Evolutionary conservation across 2,113 vertebrate species (phyloP).

Genomic region (Varanus komodoensis): DNA sequence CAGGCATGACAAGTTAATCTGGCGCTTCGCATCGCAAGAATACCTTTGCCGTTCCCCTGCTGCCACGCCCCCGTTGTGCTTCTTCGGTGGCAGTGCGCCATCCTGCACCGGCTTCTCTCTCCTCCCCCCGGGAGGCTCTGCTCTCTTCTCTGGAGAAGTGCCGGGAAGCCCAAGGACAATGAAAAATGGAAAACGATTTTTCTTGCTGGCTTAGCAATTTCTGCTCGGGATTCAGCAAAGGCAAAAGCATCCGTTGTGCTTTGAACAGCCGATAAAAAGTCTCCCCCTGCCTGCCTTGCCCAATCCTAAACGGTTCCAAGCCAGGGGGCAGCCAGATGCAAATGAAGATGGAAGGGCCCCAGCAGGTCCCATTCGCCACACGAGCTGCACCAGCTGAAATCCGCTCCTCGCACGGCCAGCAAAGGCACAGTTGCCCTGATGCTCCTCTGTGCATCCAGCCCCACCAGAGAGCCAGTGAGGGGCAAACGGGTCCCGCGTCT

Average conservation of each 20-base stretch:
- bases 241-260: slow-evolving; percentile 65
- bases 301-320: slow-evolving; percentile 56
- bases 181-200: slow-evolving; percentile 59
- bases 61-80: slow-evolving; percentile 14
- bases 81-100: background rate
- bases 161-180: slow-evolving; percentile 53
- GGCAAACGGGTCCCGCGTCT: slow-evolving; percentile 39
- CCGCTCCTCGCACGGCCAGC: too few relatives aligned
- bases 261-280: slow-evolving; percentile 59
- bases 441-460: background rate
- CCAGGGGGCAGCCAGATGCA: slow-evolving; percentile 6
- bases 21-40: slow-evolving; percentile 46
- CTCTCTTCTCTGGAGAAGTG: slow-evolving; percentile 46
- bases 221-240: slow-evolving; percentile 64
- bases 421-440: background rate
- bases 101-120: too few relatives aligned
- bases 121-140: slow-evolving; percentile 23
- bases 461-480: background rate
- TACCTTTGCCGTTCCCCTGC: slow-evolving; percentile 20
- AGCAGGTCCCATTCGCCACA: background rate
- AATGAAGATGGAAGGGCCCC: background rate
- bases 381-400: background rate
- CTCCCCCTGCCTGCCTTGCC: slow-evolving; percentile 9
- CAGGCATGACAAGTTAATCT: slow-evolving; percentile 54
- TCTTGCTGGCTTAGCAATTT: slow-evolving; percentile 68